These are phyloP conservation scores for Diaprepes abbreviatus DNA, from an alignment of 2,888 invertebrate genomes.

Conservation along the genomic window DNA sequence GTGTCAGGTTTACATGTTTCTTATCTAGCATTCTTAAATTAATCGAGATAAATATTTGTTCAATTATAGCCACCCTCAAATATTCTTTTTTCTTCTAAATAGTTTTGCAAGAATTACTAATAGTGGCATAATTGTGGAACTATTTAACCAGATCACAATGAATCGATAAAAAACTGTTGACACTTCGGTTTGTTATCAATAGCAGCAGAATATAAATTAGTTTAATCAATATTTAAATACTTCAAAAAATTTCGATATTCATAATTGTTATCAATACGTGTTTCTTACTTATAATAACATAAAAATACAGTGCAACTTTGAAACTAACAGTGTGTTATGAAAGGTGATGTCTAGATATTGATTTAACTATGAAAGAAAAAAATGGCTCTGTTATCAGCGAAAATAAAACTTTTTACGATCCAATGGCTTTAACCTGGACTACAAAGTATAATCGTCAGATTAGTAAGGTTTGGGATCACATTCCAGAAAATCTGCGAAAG, in stretches of 20 bases:
- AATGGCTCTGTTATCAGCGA: neutral
- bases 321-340: neutral
- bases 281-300: neutral
- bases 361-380: constrained; percentile 18
- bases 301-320: too few species aligned
- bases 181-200: neutral
- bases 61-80: too few species aligned
- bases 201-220: neutral
- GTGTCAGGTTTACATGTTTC: too few species aligned
- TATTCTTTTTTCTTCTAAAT: too few species aligned
- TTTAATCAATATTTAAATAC: constrained; percentile 17
- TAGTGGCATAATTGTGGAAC: neutral
- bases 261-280: constrained; percentile 5
- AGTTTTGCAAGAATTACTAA: too few species aligned
- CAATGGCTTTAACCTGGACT: constrained; percentile 74
- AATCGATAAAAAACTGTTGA: constrained; percentile 1
- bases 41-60: too few species aligned
- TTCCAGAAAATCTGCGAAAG: constrained; percentile 72
- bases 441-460: constrained; percentile 72
- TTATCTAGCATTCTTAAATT: too few species aligned
- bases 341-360: neutral
- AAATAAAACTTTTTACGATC: constrained; percentile 62
- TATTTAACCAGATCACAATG: neutral
- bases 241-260: constrained; percentile 2
- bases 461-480: constrained; percentile 71